Evolutionary conservation across 2,797 vertebrate species (phyloP).

Genomic region (Craterocephalus amniculus): DNA sequence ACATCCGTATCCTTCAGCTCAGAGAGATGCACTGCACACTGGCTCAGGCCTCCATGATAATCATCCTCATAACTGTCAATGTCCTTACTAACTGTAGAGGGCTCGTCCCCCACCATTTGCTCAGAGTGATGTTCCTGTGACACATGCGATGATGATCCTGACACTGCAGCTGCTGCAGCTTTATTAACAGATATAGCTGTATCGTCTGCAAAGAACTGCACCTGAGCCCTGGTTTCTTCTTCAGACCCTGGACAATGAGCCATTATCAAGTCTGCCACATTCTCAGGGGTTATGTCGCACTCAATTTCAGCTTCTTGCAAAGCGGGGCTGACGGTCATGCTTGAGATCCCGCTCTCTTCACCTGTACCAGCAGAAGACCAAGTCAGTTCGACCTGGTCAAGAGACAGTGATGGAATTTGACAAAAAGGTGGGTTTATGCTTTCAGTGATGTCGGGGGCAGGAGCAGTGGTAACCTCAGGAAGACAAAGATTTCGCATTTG

Average conservation of each 20-base stretch:
- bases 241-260: not conserved
- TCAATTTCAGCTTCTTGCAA: constrained; percentile 23
- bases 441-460: constrained; percentile 5
- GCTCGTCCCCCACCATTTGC: not conserved
- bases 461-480: not conserved
- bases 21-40: not conserved
- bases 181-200: not conserved
- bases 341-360: constrained; percentile 71
- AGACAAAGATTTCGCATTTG: not conserved
- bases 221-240: constrained; percentile 8
- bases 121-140: not conserved
- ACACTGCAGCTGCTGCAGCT: not conserved
- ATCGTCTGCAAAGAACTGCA: constrained; percentile 13
- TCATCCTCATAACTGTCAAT: constrained; percentile 43
- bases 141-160: not conserved
- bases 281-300: not conserved
- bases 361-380: constrained; percentile 35
- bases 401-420: constrained; percentile 17
- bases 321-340: constrained; percentile 70
- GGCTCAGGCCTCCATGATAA: constrained; percentile 41
- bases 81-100: constrained; percentile 40
- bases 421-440: not conserved
- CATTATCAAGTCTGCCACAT: not conserved
- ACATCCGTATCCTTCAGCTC: constrained; percentile 10
- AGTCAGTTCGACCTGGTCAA: constrained; percentile 18